Conservation (phyloP, 2,888 invertebrate genomes). For the Dynastes hyllus region DNA sequence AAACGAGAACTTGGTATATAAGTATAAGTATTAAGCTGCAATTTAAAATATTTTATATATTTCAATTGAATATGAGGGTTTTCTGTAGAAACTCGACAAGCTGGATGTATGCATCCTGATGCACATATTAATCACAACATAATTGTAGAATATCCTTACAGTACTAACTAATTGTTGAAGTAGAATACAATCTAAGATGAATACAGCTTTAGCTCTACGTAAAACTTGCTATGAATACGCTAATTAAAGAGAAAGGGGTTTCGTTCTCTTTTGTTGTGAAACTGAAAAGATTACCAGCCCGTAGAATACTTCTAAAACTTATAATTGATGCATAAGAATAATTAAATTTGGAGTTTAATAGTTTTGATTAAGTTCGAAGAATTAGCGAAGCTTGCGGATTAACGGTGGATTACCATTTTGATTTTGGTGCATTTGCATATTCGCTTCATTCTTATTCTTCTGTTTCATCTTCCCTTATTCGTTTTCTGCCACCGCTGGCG, state of each 20-base stretch:
- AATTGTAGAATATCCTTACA: too few relatives aligned
- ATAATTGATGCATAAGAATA: slow-evolving; percentile 58
- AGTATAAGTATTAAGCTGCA: too few relatives aligned
- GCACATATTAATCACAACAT: too few relatives aligned
- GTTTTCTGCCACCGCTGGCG: neutral
- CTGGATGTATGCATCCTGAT: too few relatives aligned
- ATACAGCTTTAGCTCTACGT: neutral
- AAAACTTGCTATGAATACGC: neutral
- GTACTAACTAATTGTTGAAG: too few relatives aligned
- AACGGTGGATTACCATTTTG: slow-evolving; percentile 51
- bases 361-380: slow-evolving; percentile 61
- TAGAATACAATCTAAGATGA: neutral
- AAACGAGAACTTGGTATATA: too few relatives aligned
- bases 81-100: too few relatives aligned
- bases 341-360: slow-evolving; percentile 61
- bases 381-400: slow-evolving; percentile 47
- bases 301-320: slow-evolving; percentile 34
- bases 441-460: slow-evolving; percentile 14
- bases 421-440: slow-evolving; percentile 50
- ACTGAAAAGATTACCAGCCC: slow-evolving; percentile 25
- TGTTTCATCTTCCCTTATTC: slow-evolving; percentile 21
- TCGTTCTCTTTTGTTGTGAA: slow-evolving; percentile 14
- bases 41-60: too few relatives aligned
- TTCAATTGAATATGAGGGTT: too few relatives aligned
- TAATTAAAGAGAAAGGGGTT: neutral